Conservation (phyloP, 2,888 invertebrate genomes). For the Priocnemis perturbator region DNA sequence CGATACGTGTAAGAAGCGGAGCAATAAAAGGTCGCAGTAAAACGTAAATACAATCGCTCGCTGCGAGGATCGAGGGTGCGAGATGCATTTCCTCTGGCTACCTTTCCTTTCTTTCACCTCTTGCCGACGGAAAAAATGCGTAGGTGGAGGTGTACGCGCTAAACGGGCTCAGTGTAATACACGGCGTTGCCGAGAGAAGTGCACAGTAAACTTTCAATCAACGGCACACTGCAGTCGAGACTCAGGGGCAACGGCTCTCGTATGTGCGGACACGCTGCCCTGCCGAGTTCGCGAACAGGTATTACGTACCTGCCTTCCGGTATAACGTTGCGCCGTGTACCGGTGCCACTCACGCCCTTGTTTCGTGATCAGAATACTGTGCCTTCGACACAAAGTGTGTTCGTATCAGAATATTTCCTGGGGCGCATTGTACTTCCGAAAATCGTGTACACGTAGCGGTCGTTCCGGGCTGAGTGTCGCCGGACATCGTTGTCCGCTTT, state of each 20-base stretch:
- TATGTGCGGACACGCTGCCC: conserved; percentile 22
- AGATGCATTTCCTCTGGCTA: too few relatives aligned
- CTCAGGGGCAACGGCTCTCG: background rate
- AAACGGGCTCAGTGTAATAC: too few relatives aligned
- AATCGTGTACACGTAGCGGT: background rate
- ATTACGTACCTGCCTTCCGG: conserved; percentile 30
- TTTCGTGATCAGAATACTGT: conserved; percentile 46
- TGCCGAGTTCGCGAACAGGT: conserved; percentile 16
- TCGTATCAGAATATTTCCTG: background rate
- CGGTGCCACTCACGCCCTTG: conserved; percentile 25
- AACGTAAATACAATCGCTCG: too few relatives aligned
- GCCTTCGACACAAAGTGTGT: conserved; percentile 5
- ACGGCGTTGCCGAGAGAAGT: too few relatives aligned
- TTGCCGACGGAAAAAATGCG: too few relatives aligned
- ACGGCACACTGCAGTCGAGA: too few relatives aligned
- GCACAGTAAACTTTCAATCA: too few relatives aligned
- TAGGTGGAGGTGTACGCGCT: too few relatives aligned
- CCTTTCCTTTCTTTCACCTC: too few relatives aligned
- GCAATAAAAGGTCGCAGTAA: conserved; percentile 12
- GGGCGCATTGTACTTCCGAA: background rate
- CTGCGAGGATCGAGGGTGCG: too few relatives aligned
- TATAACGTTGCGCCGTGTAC: conserved; percentile 42
- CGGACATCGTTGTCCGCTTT: too few relatives aligned
- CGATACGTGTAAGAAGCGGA: conserved; percentile 10
- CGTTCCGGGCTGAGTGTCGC: too few relatives aligned